These are phyloP conservation scores for Drosophila borborema DNA, from an alignment of 2,888 invertebrate species.

Conservation along the genomic window DNA sequence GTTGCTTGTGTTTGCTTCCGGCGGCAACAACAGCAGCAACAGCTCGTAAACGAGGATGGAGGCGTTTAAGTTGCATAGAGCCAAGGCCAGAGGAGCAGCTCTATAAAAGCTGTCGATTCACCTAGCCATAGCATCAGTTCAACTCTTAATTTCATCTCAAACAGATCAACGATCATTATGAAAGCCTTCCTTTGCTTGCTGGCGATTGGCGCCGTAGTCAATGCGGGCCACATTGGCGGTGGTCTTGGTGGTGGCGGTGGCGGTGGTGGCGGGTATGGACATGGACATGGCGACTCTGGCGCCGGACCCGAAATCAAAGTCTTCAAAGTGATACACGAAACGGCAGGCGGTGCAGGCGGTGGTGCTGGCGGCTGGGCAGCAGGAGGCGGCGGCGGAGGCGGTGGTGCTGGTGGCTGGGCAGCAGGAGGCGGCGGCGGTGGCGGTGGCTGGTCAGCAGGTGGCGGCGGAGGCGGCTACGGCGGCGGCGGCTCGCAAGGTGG, in stretches of 20 bases:
- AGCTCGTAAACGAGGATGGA: slow-evolving; percentile 27
- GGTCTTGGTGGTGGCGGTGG: slow-evolving; percentile 34
- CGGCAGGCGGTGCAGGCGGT: slow-evolving; percentile 56
- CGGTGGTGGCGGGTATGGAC: slow-evolving; percentile 29
- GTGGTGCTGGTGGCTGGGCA: slow-evolving; percentile 9
- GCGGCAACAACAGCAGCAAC: slow-evolving; percentile 29
- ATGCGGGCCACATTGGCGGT: slow-evolving; percentile 70
- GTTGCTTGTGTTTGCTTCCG: slow-evolving; percentile 41
- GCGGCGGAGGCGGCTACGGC: slow-evolving; percentile 33
- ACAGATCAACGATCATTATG: slow-evolving; percentile 59
- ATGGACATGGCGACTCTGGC: slow-evolving; percentile 41
- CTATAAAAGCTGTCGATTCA: slow-evolving; percentile 65
- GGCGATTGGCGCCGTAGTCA: slow-evolving; percentile 59
- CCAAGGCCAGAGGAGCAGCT: slow-evolving; percentile 48
- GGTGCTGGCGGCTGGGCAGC: slow-evolving; percentile 43
- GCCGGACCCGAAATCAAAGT: slow-evolving; percentile 54
- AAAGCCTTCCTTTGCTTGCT: slow-evolving; percentile 69
- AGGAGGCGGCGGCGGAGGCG: slow-evolving; percentile 31
- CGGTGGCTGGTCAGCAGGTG: slow-evolving; percentile 19
- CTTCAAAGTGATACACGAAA: slow-evolving; percentile 68
- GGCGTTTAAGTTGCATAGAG: slow-evolving; percentile 31
- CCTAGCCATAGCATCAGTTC: slow-evolving; percentile 61
- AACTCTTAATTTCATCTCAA: slow-evolving; percentile 54
- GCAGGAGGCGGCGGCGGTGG: slow-evolving; percentile 14
- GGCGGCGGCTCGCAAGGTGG: slow-evolving; percentile 33